Evolutionary conservation across 2,797 vertebrate species (phyloP).

Genomic region (Poecile montanus): DNA sequence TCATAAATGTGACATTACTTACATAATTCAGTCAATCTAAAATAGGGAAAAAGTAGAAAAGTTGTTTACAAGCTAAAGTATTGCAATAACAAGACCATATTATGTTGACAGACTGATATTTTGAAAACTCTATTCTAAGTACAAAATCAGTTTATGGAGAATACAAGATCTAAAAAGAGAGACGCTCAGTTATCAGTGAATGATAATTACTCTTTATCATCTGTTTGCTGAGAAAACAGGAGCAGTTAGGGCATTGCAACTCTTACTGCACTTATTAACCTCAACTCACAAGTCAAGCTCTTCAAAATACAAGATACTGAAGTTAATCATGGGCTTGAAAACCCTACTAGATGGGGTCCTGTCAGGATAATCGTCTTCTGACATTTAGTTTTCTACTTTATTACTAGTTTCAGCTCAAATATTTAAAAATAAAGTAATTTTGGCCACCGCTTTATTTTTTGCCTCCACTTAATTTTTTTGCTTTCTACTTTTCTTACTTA

Average conservation of each 20-base stretch:
- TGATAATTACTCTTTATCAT: conserved; percentile 18
- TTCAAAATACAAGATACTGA: not conserved
- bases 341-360: not conserved
- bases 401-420: not conserved
- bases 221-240: conserved; percentile 48
- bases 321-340: not conserved
- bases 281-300: not conserved
- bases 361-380: not conserved
- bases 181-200: not conserved
- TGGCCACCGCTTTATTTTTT: not conserved
- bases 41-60: not conserved
- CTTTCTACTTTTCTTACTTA: not conserved
- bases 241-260: not conserved
- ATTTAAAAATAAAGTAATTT: not conserved
- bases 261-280: not conserved
- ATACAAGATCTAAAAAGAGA: not conserved
- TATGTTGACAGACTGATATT: not conserved
- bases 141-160: not conserved
- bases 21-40: not conserved
- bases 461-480: not conserved
- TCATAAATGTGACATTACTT: not conserved
- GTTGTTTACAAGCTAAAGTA: not conserved
- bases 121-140: not conserved
- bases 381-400: not conserved
- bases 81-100: not conserved